Percentiles rank a stretch among this genome's conserved stretches.
Evolutionary conservation across 1,140 invertebrate species (phyloP).

Genomic region (Drosophila auraria): DNA sequence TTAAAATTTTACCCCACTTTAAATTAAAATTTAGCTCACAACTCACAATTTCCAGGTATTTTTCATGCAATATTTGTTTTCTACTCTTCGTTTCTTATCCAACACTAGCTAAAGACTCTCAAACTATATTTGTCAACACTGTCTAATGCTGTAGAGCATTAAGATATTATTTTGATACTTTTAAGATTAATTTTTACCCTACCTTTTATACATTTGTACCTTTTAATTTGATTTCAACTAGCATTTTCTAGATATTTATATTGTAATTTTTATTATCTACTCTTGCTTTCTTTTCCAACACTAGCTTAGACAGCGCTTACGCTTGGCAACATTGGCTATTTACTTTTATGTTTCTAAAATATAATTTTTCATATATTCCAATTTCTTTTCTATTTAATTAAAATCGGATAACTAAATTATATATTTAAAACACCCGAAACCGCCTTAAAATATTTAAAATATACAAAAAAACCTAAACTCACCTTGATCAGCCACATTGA

Average conservation of each 20-base stretch:
- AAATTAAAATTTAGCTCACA: neutral
- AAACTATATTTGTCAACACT: too few species aligned
- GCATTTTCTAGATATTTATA: too few species aligned
- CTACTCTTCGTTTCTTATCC: neutral
- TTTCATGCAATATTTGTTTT: neutral
- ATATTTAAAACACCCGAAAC: neutral
- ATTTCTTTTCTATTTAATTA: neutral
- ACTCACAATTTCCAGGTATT: neutral
- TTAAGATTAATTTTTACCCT: too few species aligned
- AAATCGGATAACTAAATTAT: neutral
- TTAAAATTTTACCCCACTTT: too few species aligned
- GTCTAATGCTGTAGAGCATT: too few species aligned
- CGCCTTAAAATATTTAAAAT: neutral
- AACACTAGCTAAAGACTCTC: neutral
- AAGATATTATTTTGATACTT: too few species aligned
- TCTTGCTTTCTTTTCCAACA: neutral
- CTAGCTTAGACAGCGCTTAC: neutral
- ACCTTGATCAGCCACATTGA: conserved; percentile 97
- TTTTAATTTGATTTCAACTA: too few species aligned
- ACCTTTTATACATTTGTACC: too few species aligned
- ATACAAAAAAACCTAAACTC: conserved; percentile 65
- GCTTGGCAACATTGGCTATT: neutral
- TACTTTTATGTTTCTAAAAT: neutral
- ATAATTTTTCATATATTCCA: neutral
- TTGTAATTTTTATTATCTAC: neutral